Conservation (phyloP, 1,140 invertebrate species). For the Potamilus streckersoni region DNA sequence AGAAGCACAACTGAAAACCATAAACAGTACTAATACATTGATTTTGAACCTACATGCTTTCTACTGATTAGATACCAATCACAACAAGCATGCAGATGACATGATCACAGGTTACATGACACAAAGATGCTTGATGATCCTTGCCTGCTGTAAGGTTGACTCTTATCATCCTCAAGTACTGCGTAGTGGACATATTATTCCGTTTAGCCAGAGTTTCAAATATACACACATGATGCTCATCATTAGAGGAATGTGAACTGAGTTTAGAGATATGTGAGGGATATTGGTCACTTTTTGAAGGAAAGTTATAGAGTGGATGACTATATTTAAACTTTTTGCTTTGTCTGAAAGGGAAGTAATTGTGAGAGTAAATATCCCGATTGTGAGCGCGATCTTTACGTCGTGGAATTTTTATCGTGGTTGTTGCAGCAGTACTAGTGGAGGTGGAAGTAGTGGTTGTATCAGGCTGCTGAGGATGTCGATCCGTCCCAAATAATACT, state of each 20-base stretch:
- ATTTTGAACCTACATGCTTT: no score
- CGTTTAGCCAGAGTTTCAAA: slow-evolving; percentile 64
- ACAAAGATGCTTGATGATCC: slow-evolving; percentile 16
- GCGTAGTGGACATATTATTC: slow-evolving; percentile 58
- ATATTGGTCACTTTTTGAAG: slow-evolving; percentile 2
- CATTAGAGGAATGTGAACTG: slow-evolving; percentile 14
- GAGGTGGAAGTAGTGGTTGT: slow-evolving; percentile 44
- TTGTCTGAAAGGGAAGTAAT: slow-evolving; percentile 1
- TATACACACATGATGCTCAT: slow-evolving; percentile 55
- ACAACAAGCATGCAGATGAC: slow-evolving; percentile 31
- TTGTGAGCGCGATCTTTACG: slow-evolving; percentile 16
- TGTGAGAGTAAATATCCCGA: background rate
- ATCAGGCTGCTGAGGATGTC: slow-evolving; percentile 46
- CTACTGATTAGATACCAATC: background rate
- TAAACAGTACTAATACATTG: no score
- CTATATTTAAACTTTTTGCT: background rate
- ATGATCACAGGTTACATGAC: slow-evolving; percentile 21
- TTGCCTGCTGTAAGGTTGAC: slow-evolving; percentile 61
- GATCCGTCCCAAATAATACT: slow-evolving; percentile 64
- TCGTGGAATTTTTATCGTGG: slow-evolving; percentile 17
- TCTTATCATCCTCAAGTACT: slow-evolving; percentile 58
- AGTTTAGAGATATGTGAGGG: slow-evolving; percentile 2
- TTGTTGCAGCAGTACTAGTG: slow-evolving; percentile 27
- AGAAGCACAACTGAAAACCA: no score
- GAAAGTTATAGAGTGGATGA: background rate